Conservation (phyloP, 1,140 invertebrate species). For the Teleogryllus occipitalis region DNA sequence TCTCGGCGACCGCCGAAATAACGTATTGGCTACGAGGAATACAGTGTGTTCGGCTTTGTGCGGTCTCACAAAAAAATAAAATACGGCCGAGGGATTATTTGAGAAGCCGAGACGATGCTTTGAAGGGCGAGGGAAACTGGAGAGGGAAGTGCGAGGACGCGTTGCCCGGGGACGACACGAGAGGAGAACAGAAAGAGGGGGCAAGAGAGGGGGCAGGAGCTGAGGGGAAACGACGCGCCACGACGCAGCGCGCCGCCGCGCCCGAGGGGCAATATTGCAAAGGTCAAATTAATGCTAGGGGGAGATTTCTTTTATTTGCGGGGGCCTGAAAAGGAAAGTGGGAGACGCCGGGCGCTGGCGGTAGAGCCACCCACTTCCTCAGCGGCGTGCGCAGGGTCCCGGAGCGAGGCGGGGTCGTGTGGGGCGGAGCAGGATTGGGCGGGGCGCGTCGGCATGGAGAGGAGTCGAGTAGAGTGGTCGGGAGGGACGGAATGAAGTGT, state of each 20-base stretch:
- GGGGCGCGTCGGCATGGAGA: too few species aligned
- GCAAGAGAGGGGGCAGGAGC: background rate
- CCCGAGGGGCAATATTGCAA: background rate
- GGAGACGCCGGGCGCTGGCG: background rate
- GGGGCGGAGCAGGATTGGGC: too few species aligned
- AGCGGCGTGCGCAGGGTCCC: too few species aligned
- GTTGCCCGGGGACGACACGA: background rate
- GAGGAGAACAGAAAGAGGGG: background rate
- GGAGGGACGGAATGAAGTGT: too few species aligned
- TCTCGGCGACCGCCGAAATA: background rate
- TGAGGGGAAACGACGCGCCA: background rate
- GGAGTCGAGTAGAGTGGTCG: too few species aligned
- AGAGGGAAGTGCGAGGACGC: background rate
- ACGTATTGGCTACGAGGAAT: background rate
- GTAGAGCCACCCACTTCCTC: too few species aligned
- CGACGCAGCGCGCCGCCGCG: background rate
- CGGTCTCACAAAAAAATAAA: background rate
- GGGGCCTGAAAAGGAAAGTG: background rate
- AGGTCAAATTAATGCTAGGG: background rate
- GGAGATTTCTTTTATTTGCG: background rate
- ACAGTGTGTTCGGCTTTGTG: background rate
- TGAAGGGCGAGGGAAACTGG: background rate
- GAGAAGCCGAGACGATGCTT: background rate
- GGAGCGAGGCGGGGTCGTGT: too few species aligned
- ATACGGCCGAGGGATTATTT: background rate